Base-by-base conservation (phyloP, 2,888 invertebrate genomes). In the Neoitamus cyanurus region DNA sequence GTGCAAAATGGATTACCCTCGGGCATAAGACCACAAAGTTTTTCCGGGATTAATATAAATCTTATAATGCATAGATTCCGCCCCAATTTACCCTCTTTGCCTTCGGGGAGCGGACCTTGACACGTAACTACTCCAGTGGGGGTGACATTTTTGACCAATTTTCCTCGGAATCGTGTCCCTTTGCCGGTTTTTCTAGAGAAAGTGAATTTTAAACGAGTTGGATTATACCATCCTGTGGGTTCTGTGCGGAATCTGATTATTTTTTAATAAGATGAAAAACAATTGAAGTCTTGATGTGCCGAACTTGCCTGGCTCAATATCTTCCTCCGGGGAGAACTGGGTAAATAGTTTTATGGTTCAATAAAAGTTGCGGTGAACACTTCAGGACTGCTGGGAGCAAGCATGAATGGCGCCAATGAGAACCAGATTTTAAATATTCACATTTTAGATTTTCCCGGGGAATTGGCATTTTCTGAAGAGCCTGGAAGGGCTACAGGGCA, bases 41-140 rank as follows among this genome's bases (percentile, higher is more conserved):
- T 75, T 75, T 70, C 28, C 28, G 28, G n/a, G 75, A 75, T 75
- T 75, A 75, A 75, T 42, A n/a, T 42, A 25, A 75, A 75, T 75
- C 75, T 75, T 75, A 75, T 75, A 75, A 75, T 75, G 75, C 75
- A 75, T 42, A 75, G 58, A 58, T 58, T 58, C 25, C 25, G 7
- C 20, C 58, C 3, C 58, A 58, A 58, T 58, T 58, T 58, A 20
- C 58, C 25, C 9, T 58, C 25, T 58, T 58, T 58, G 0, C 25
- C 25, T 58, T 25, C 9, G 2, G 58, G 58, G 25, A 58, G 25
- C 3, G 9, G 58, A 58, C 58, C 58, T 58, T 58, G 58, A 58
- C 20, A 25, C 58, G 9, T 7, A 58, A 58, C 20, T 58, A 58
- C 25, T 20, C 58, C 58, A 58, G 20, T 25, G 58, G 58, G 58